Evolutionary conservation across 2,113 vertebrate species (phyloP).

Genomic region (Dunckerocampus dactyliophorus): DNA sequence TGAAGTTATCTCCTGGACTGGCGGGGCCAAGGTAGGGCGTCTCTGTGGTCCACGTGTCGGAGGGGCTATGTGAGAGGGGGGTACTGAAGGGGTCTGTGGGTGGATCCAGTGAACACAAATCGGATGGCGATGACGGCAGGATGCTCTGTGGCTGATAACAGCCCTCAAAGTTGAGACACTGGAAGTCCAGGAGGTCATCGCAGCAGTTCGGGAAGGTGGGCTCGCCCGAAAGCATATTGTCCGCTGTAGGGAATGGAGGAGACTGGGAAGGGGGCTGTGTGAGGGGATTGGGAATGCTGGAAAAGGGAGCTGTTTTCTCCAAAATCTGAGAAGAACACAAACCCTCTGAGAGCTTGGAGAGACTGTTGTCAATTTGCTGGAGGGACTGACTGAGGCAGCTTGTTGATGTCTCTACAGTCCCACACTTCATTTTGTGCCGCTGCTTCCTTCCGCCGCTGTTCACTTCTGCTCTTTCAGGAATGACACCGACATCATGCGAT

Average conservation of each 20-base stretch:
- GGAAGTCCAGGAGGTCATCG: constrained; percentile 75
- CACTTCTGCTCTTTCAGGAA: constrained; percentile 41
- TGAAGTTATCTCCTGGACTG: constrained; percentile 72
- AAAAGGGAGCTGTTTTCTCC: constrained; percentile 52
- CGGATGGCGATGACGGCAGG: constrained; percentile 67
- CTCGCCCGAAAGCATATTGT: constrained; percentile 65
- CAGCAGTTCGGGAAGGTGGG: constrained; percentile 73
- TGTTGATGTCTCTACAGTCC: constrained; percentile 42
- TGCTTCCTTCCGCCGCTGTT: constrained; percentile 46
- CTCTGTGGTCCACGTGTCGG: constrained; percentile 71
- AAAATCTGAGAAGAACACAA: constrained; percentile 66
- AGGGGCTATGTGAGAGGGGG: constrained; percentile 73
- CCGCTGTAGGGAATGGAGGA: constrained; percentile 59
- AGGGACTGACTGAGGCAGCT: constrained; percentile 70
- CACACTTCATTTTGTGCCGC: constrained; percentile 49
- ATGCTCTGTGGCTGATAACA: constrained; percentile 73
- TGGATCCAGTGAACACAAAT: constrained; percentile 70
- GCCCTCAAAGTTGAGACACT: constrained; percentile 74
- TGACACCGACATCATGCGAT: constrained; percentile 8
- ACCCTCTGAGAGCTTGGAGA: constrained; percentile 68
- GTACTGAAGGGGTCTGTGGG: constrained; percentile 74
- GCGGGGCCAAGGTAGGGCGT: constrained; percentile 74
- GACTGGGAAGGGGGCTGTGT: constrained; percentile 64
- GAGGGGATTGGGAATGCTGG: constrained; percentile 47
- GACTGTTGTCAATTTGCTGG: constrained; percentile 73